Conservation (phyloP, 2,888 invertebrate genomes). For the Polydrusus cervinus region DNA sequence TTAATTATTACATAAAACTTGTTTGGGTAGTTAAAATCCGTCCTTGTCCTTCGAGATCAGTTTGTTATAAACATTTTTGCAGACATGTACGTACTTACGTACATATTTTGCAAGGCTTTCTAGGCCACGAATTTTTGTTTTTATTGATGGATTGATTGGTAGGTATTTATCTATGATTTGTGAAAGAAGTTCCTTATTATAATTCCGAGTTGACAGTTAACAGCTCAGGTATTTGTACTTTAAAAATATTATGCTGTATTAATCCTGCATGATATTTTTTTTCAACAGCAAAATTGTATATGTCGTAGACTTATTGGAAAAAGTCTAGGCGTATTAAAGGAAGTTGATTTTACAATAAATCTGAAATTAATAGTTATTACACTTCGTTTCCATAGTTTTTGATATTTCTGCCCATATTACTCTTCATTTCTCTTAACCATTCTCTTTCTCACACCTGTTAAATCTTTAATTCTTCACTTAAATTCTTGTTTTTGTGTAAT, state of each 20-base stretch:
- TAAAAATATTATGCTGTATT: not conserved
- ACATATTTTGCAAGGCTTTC: conserved; percentile 24
- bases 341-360: no score
- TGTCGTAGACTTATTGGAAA: no score
- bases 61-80: conserved; percentile 24
- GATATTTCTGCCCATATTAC: no score
- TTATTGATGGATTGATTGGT: not conserved
- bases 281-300: no score
- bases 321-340: no score
- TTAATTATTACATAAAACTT: conserved; percentile 49
- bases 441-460: no score
- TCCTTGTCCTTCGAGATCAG: conserved; percentile 45
- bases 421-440: no score
- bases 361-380: no score
- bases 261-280: no score
- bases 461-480: no score
- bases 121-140: conserved; percentile 25
- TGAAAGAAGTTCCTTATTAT: conserved; percentile 10
- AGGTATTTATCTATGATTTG: conserved; percentile 2
- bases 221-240: not conserved
- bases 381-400: no score
- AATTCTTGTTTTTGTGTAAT: no score
- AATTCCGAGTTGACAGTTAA: not conserved
- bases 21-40: conserved; percentile 43
- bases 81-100: conserved; percentile 14